A percentile compares a stretch with the other conserved stretches of the same genome.
phyloP scores from a whole-genome alignment of 2,888 invertebrate species.

The Embidobia sp. region DNA sequence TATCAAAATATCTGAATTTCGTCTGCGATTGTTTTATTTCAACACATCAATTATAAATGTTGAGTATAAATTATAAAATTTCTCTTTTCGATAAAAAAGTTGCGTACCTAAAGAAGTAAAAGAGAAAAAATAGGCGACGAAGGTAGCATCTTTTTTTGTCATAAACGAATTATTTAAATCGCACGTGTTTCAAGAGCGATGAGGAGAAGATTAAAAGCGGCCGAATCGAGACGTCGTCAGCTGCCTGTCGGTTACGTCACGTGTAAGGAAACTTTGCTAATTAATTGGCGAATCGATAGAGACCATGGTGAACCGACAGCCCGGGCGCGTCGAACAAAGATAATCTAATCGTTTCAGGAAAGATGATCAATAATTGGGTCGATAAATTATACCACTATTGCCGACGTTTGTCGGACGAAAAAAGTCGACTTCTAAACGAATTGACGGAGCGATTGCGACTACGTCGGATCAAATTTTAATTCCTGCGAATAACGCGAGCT shows the following conservation, averaged over 20 bases:
- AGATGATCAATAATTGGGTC: constrained; percentile 59
- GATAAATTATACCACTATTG: constrained; percentile 56
- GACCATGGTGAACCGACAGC: constrained; percentile 61
- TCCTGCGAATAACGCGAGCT: background rate
- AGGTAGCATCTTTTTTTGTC: constrained; percentile 1
- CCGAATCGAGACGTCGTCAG: constrained; percentile 58
- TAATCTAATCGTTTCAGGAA: constrained; percentile 60
- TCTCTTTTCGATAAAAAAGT: no score
- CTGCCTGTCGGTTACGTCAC: constrained; percentile 62
- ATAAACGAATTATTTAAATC: constrained; percentile 42
- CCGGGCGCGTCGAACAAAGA: constrained; percentile 58
- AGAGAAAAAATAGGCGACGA: constrained; percentile 5
- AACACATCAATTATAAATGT: no score
- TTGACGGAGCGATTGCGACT: background rate
- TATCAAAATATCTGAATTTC: no score
- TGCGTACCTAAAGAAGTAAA: background rate
- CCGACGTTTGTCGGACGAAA: background rate
- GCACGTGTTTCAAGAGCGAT: constrained; percentile 40
- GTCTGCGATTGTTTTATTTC: no score
- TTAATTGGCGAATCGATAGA: constrained; percentile 64
- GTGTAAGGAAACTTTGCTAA: constrained; percentile 65
- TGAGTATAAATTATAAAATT: no score
- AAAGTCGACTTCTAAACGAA: no score
- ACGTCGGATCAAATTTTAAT: constrained; percentile 24
- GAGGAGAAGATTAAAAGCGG: constrained; percentile 58